phyloP scores from a whole-genome alignment of 1,140 invertebrate genomes.

The Parasteatoda tepidariorum region DNA sequence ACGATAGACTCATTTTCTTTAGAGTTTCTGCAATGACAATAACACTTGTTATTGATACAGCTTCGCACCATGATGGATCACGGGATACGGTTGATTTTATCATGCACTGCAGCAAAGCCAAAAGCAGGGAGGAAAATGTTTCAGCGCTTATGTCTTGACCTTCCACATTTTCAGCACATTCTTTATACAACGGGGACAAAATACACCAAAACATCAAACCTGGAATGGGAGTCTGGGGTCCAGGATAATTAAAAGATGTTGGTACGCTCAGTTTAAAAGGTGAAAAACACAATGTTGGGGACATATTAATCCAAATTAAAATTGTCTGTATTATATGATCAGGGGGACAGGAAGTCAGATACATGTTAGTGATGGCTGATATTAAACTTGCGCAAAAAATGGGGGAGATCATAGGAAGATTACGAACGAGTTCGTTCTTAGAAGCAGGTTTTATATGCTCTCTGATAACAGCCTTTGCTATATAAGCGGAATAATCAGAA shows the following conservation, averaged over 20 bases:
- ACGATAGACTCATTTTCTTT: conserved; percentile 37
- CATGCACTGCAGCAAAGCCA: conserved; percentile 42
- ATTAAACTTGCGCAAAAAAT: conserved; percentile 54
- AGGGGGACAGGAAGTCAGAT: conserved; percentile 42
- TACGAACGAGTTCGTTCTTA: conserved; percentile 26
- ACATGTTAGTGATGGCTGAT: conserved; percentile 42
- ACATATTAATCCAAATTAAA: conserved; percentile 43
- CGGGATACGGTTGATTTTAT: not conserved
- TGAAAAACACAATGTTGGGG: conserved; percentile 21
- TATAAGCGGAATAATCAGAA: conserved; percentile 42
- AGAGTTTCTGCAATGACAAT: conserved; percentile 44
- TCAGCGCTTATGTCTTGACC: not conserved
- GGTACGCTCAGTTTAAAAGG: conserved; percentile 52
- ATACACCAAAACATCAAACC: conserved; percentile 54
- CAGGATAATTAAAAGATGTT: conserved; percentile 48
- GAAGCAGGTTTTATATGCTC: conserved; percentile 9
- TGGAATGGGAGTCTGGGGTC: conserved; percentile 51
- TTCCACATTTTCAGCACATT: conserved; percentile 6
- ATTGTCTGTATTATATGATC: conserved; percentile 37
- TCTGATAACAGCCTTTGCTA: conserved; percentile 36
- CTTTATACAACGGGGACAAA: conserved; percentile 46
- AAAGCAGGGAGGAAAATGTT: conserved; percentile 35
- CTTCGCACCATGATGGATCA: conserved; percentile 26
- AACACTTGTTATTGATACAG: conserved; percentile 31
- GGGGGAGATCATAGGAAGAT: conserved; percentile 42